phyloP scores from a whole-genome alignment of 1,140 invertebrate species.

The Zophobas morio region DNA sequence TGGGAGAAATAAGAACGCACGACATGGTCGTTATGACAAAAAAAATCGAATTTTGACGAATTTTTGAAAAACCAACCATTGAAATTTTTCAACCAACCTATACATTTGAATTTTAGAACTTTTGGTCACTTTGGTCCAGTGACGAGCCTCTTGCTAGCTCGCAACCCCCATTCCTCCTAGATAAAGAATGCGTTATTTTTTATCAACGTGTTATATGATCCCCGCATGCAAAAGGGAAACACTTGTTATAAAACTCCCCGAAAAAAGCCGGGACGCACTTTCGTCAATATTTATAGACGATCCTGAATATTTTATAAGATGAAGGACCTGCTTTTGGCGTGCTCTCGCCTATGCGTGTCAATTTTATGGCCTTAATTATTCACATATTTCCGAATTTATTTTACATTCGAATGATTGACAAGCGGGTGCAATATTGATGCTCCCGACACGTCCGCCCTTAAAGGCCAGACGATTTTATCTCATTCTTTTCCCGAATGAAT shows the following conservation, averaged over 20 bases:
- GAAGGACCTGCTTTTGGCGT: conserved; percentile 44
- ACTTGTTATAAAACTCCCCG: conserved; percentile 44
- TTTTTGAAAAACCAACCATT: too few relatives aligned
- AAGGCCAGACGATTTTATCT: conserved; percentile 57
- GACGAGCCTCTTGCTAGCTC: too few relatives aligned
- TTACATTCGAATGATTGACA: conserved; percentile 39
- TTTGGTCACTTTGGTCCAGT: too few relatives aligned
- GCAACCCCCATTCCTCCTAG: neutral
- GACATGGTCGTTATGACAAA: too few relatives aligned
- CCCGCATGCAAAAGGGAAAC: conserved; percentile 43
- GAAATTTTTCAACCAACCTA: too few relatives aligned
- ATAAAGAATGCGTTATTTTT: conserved; percentile 44
- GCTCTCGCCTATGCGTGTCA: conserved; percentile 40
- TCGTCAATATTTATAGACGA: conserved; percentile 48
- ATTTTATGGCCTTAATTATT: conserved; percentile 39
- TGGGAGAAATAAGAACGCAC: too few relatives aligned
- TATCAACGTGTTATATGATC: conserved; percentile 44
- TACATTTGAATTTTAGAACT: too few relatives aligned
- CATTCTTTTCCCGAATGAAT: conserved; percentile 57
- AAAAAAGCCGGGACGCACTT: conserved; percentile 42
- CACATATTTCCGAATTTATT: conserved; percentile 27
- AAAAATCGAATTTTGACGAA: too few relatives aligned
- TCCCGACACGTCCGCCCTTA: neutral
- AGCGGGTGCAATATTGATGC: conserved; percentile 6
- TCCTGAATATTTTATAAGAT: conserved; percentile 48